These are phyloP conservation scores for Catharus bicknelli DNA, from an alignment of 2,113 vertebrate species.

Conservation along the genomic window DNA sequence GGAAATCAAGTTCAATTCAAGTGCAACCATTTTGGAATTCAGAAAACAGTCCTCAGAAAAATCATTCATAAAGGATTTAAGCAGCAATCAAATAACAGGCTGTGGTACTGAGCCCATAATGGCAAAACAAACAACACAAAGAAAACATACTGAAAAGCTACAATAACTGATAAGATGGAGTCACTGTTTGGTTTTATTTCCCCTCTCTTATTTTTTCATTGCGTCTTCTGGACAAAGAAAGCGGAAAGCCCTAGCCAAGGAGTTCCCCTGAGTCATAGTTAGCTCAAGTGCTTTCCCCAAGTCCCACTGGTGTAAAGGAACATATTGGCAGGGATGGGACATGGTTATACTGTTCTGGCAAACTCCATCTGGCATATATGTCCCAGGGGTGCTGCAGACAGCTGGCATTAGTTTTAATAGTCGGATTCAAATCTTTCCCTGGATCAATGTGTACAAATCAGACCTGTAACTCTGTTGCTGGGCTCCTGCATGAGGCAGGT, in stretches of 20 bases:
- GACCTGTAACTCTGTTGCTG: not conserved
- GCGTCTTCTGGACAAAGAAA: not conserved
- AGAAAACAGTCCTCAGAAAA: not conserved
- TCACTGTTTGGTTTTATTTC: not conserved
- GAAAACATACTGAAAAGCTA: not conserved
- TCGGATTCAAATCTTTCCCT: slow-evolving; percentile 6
- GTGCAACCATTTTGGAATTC: not conserved
- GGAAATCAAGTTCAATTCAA: slow-evolving; percentile 24
- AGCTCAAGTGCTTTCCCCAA: slow-evolving; percentile 30
- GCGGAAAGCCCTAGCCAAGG: not conserved
- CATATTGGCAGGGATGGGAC: slow-evolving; percentile 43
- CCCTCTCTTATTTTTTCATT: not conserved
- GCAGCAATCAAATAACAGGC: not conserved
- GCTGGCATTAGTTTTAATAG: slow-evolving; percentile 45
- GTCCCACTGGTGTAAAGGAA: slow-evolving; percentile 36
- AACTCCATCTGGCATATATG: slow-evolving; percentile 49
- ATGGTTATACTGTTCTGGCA: slow-evolving; percentile 36
- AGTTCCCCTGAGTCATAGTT: slow-evolving; percentile 41
- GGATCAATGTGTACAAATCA: slow-evolving; percentile 35
- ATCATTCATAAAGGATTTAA: not conserved
- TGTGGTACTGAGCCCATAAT: not conserved
- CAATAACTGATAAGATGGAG: not conserved
- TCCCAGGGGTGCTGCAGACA: slow-evolving; percentile 37
- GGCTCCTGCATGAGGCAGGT: not conserved
- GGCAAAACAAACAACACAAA: not conserved